These are phyloP conservation scores for Holacanthella duospinosa DNA, from an alignment of 2,888 invertebrate genomes.

Conservation along the genomic window DNA sequence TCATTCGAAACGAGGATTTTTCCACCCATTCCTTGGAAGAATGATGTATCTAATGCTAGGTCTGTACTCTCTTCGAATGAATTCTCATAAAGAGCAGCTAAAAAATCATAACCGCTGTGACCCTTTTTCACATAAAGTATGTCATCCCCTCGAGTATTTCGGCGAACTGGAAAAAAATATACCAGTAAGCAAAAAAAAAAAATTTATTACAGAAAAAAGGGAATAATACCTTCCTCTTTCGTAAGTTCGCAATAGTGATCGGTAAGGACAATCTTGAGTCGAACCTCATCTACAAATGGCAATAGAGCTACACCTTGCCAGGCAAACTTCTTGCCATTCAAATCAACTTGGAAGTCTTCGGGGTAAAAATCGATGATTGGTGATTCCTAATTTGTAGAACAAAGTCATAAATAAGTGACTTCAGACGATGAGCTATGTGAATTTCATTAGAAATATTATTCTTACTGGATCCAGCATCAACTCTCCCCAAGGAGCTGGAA, in stretches of 20 bases:
- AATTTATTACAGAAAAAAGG: too few species aligned
- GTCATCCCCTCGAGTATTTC: conserved; percentile 82
- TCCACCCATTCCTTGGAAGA: conserved; percentile 74
- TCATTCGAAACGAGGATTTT: conserved; percentile 62
- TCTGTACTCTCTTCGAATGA: conserved; percentile 42
- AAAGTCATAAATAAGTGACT: background rate
- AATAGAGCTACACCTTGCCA: conserved; percentile 98
- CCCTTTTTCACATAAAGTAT: conserved; percentile 69
- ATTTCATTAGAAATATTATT: conserved; percentile 22
- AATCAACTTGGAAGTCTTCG: conserved; percentile 88
- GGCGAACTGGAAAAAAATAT: conserved; percentile 47
- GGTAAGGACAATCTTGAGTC: conserved; percentile 72
- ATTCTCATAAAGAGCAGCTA: conserved; percentile 59
- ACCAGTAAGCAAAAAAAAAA: background rate
- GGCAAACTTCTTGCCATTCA: conserved; percentile 98
- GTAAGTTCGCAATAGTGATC: conserved; percentile 70
- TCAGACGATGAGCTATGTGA: background rate
- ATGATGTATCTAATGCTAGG: conserved; percentile 52
- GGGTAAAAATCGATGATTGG: conserved; percentile 98
- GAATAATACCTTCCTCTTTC: conserved; percentile 71
- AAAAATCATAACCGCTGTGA: conserved; percentile 59
- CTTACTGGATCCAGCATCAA: conserved; percentile 84
- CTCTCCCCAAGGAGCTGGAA: conserved; percentile 83
- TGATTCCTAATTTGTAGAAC: conserved; percentile 55
- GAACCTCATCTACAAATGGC: conserved; percentile 91